Evolutionary conservation across 2,888 invertebrate genomes (phyloP).

Genomic region (Quadroppia sp.): DNA sequence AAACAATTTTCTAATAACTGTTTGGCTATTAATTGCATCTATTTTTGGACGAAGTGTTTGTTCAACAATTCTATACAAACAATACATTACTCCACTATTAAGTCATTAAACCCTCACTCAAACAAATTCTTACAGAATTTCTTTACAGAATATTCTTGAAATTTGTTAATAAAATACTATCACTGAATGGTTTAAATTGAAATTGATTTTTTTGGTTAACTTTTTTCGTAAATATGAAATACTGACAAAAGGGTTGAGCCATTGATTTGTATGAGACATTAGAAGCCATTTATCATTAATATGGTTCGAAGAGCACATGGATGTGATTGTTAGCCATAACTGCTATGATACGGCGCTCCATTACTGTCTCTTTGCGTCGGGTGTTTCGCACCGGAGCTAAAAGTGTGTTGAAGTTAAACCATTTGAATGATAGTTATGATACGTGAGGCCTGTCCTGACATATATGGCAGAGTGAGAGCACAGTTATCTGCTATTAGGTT

Average conservation of each 20-base stretch:
- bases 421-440: neutral
- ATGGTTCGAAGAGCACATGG: too few relatives aligned
- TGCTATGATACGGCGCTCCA: slow-evolving; percentile 23
- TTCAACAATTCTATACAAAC: too few relatives aligned
- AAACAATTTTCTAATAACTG: too few relatives aligned
- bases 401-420: neutral
- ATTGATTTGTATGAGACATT: too few relatives aligned
- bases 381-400: neutral
- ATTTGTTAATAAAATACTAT: too few relatives aligned
- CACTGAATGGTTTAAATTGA: too few relatives aligned
- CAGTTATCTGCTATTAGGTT: neutral
- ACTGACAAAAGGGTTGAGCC: too few relatives aligned
- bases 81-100: neutral
- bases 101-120: slow-evolving; percentile 8
- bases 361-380: neutral
- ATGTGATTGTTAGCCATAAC: neutral
- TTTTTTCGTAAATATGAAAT: too few relatives aligned
- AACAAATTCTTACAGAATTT: neutral
- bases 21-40: too few relatives aligned
- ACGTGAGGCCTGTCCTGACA: slow-evolving; percentile 17
- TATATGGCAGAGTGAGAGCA: slow-evolving; percentile 30
- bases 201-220: too few relatives aligned
- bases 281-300: too few relatives aligned
- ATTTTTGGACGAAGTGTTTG: too few relatives aligned
- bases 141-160: neutral